Evolutionary conservation across 2,113 vertebrate genomes (phyloP).

Genomic region (Zosterops borbonicus): DNA sequence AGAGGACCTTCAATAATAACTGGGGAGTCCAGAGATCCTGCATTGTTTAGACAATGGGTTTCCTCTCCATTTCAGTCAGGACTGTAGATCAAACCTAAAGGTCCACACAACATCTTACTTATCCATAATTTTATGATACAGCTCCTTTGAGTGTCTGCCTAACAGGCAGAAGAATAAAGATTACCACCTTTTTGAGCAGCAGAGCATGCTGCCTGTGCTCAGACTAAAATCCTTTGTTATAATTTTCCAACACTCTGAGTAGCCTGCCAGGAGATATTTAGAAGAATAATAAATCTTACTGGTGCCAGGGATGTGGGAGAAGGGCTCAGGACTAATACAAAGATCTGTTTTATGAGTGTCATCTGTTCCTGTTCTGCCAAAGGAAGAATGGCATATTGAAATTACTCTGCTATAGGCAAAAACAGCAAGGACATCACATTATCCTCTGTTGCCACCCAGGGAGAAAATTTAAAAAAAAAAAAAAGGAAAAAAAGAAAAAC

Average conservation of each 20-base stretch:
- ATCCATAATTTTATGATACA: not conserved
- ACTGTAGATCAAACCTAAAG: not conserved
- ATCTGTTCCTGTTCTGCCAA: slow-evolving; percentile 49
- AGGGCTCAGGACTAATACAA: slow-evolving; percentile 36
- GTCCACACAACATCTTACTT: not conserved
- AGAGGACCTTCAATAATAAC: not conserved
- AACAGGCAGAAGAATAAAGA: not conserved
- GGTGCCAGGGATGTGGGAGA: slow-evolving; percentile 23
- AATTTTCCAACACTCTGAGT: slow-evolving; percentile 9
- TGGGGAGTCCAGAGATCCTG: not conserved
- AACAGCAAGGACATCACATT: slow-evolving; percentile 42
- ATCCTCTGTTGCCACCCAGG: not conserved
- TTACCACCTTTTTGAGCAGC: not conserved
- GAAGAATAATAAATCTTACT: slow-evolving; percentile 35
- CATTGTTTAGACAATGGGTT: not conserved
- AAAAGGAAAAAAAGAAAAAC: not conserved
- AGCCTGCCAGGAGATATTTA: slow-evolving; percentile 43
- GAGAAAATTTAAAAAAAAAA: not conserved
- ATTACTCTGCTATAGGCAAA: slow-evolving; percentile 59
- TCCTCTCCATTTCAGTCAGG: not conserved
- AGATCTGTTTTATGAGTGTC: slow-evolving; percentile 49
- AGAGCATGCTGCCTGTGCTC: not conserved
- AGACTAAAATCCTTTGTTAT: not conserved
- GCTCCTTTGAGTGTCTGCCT: not conserved
- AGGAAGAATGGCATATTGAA: slow-evolving; percentile 56